Conservation (phyloP, 1,140 invertebrate genomes). For the Rhynchophorus ferrugineus region DNA sequence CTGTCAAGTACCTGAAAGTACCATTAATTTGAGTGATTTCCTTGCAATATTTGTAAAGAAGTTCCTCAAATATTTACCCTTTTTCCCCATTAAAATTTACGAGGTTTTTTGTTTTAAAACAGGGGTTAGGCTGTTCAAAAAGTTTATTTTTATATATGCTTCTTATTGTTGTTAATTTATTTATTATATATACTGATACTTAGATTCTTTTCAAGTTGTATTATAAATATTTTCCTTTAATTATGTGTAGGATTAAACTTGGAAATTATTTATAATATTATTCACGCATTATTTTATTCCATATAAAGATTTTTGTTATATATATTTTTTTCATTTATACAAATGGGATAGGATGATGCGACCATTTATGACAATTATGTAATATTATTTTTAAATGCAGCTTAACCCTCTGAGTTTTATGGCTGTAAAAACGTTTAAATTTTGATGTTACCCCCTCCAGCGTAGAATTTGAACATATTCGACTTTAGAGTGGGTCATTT, state of each 20-base stretch:
- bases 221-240: too few relatives aligned
- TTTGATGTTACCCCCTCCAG: slow-evolving; percentile 14
- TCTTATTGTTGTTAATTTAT: slow-evolving; percentile 27
- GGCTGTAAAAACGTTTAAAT: slow-evolving; percentile 16
- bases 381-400: slow-evolving; percentile 6
- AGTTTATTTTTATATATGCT: slow-evolving; percentile 30
- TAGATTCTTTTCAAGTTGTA: too few relatives aligned
- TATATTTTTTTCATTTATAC: background rate
- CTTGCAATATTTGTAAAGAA: slow-evolving; percentile 34
- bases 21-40: slow-evolving; percentile 11
- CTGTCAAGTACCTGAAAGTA: background rate
- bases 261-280: too few relatives aligned
- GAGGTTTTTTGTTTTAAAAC: slow-evolving; percentile 20
- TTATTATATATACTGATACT: slow-evolving; percentile 14
- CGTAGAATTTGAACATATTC: background rate
- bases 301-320: background rate
- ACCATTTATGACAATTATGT: slow-evolving; percentile 4
- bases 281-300: background rate
- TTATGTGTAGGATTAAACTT: too few relatives aligned
- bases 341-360: background rate
- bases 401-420: slow-evolving; percentile 17
- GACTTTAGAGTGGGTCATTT: slow-evolving; percentile 8
- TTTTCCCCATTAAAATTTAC: slow-evolving; percentile 10
- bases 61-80: slow-evolving; percentile 9
- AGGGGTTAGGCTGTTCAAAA: slow-evolving; percentile 25